Evolutionary conservation across 2,888 invertebrate species (phyloP).

Genomic region (Urechis unicinctus): DNA sequence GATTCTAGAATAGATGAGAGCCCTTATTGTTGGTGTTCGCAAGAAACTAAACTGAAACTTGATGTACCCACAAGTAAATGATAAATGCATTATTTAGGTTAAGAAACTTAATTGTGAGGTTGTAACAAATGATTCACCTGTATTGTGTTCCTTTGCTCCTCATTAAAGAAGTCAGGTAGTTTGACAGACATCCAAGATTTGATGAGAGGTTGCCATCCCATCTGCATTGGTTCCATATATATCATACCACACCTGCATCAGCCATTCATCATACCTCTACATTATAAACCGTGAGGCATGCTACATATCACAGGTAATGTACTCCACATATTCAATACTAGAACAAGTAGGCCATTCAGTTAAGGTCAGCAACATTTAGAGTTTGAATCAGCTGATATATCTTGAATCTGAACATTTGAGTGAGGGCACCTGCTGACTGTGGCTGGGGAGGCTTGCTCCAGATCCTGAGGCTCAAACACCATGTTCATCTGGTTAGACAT

Average conservation of each 20-base stretch:
- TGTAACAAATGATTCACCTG: constrained; percentile 18
- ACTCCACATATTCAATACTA: no score
- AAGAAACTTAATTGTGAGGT: neutral
- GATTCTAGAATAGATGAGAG: no score
- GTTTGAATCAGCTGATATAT: neutral
- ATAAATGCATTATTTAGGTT: neutral
- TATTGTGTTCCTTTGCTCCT: constrained; percentile 38
- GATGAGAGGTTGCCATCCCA: constrained; percentile 45
- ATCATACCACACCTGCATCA: constrained; percentile 49
- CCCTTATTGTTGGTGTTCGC: no score
- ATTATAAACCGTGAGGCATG: no score
- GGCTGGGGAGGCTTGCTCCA: constrained; percentile 50
- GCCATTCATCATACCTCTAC: no score
- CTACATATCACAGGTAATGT: no score
- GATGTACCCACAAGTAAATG: no score
- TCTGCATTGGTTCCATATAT: constrained; percentile 48
- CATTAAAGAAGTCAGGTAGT: constrained; percentile 36
- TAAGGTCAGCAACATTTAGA: no score
- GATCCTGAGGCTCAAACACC: constrained; percentile 49
- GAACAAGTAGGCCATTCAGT: no score
- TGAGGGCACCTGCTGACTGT: constrained; percentile 50
- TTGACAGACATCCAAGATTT: constrained; percentile 41
- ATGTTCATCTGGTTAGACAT: constrained; percentile 50
- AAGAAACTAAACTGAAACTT: no score
- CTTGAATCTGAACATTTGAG: neutral